phyloP scores from a whole-genome alignment of 2,797 vertebrate genomes.

The Mormyrops boulengeri region DNA sequence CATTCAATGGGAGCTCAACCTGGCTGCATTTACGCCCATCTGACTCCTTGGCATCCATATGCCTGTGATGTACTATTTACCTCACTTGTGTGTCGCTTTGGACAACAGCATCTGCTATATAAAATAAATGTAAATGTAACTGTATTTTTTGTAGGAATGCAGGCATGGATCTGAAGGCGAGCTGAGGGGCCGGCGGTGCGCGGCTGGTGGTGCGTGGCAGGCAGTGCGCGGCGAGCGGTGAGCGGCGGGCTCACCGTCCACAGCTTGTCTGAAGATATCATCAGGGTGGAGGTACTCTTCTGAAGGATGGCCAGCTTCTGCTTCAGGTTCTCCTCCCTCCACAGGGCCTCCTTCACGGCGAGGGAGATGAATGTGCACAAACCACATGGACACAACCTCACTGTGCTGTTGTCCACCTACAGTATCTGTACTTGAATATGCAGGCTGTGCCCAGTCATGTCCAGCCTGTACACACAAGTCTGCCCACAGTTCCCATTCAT shows the following conservation, averaged over 20 bases:
- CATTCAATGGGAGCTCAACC: not conserved
- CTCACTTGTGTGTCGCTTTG: not conserved
- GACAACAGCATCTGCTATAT: not conserved
- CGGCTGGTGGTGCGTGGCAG: not conserved
- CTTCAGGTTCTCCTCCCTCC: slow-evolving; percentile 60
- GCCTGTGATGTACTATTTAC: not conserved
- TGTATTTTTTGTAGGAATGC: not conserved
- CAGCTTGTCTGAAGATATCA: slow-evolving; percentile 50
- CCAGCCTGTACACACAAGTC: not conserved
- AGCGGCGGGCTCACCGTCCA: slow-evolving; percentile 55
- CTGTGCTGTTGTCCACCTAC: not conserved
- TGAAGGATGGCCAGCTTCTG: slow-evolving; percentile 60
- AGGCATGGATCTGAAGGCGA: not conserved
- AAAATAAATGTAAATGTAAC: not conserved
- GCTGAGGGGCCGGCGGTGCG: not conserved
- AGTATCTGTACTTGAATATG: not conserved
- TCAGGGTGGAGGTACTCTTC: slow-evolving; percentile 49
- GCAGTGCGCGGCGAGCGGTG: not conserved
- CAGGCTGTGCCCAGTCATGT: not conserved
- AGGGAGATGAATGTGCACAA: not conserved
- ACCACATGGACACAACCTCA: not conserved
- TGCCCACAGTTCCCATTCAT: not conserved
- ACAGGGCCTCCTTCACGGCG: slow-evolving; percentile 60
- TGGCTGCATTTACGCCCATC: not conserved
- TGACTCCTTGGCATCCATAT: not conserved